Conservation (phyloP, 2,113 vertebrate genomes). For the Anseranas semipalmata region DNA sequence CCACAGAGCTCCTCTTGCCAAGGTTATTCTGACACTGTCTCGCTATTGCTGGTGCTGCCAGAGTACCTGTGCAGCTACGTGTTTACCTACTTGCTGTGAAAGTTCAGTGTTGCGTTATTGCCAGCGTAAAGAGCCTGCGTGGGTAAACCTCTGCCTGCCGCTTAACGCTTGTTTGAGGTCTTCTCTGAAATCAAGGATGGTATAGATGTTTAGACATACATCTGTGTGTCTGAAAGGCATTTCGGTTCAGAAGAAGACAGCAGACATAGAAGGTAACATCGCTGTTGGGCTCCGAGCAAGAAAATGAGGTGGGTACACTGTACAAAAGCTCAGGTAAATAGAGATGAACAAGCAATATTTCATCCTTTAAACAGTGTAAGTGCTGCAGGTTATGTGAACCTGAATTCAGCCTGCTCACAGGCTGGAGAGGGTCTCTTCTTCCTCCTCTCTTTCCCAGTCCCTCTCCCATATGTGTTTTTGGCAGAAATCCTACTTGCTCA, state of each 20-base stretch:
- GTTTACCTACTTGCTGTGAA: background rate
- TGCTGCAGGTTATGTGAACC: background rate
- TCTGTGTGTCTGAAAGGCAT: background rate
- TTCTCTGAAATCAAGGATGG: background rate
- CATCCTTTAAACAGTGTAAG: background rate
- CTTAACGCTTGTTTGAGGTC: background rate
- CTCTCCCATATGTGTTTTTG: background rate
- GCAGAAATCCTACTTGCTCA: background rate
- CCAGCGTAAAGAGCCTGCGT: background rate
- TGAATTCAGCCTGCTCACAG: accelerated
- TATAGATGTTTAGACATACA: background rate
- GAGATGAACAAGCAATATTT: background rate
- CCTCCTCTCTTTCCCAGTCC: background rate
- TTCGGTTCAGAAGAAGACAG: background rate
- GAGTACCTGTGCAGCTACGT: background rate
- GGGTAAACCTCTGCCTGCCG: background rate
- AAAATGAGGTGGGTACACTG: constrained; percentile 48
- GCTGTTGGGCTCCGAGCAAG: background rate
- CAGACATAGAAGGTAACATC: background rate
- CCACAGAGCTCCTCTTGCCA: background rate
- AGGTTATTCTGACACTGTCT: constrained; percentile 11
- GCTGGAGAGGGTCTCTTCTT: background rate
- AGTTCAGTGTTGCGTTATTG: background rate
- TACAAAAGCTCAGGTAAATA: background rate
- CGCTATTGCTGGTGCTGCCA: background rate